phyloP scores from a whole-genome alignment of 2,113 vertebrate genomes.

The Ctenomys sociabilis region DNA sequence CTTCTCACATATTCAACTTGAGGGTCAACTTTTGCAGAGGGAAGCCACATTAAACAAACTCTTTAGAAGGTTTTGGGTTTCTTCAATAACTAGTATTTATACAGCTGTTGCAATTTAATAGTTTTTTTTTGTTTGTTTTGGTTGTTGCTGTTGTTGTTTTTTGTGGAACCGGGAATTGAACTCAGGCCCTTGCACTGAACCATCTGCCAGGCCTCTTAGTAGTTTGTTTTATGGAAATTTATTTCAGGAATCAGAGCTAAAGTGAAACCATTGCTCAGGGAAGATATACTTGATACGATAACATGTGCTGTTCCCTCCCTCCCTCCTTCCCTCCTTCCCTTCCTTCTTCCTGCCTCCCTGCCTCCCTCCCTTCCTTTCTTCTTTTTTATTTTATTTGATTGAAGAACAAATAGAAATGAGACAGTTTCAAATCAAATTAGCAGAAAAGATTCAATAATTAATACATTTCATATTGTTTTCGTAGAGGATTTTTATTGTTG shows the following conservation, averaged over 20 bases:
- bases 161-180: too few relatives aligned
- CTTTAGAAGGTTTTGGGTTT: background rate
- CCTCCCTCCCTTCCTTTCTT: background rate
- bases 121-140: too few relatives aligned
- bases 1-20: background rate
- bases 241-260: background rate
- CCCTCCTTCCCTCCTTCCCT: fast-evolving
- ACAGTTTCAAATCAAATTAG: too few relatives aligned
- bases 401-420: too few relatives aligned
- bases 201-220: too few relatives aligned
- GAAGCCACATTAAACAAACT: background rate
- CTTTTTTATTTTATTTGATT: too few relatives aligned
- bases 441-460: too few relatives aligned
- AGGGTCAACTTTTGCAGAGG: background rate
- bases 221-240: background rate
- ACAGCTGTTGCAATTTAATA: background rate
- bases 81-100: background rate
- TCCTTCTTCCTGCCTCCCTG: too few relatives aligned
- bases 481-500: too few relatives aligned
- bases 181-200: too few relatives aligned
- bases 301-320: background rate
- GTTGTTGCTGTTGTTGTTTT: too few relatives aligned
- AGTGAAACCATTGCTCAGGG: background rate
- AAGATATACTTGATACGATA: background rate
- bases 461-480: too few relatives aligned